A percentile compares a stretch with the other conserved stretches of the same genome.
phyloP scores from a whole-genome alignment of 1,140 invertebrate species.

The Bombus cullumanus region DNA sequence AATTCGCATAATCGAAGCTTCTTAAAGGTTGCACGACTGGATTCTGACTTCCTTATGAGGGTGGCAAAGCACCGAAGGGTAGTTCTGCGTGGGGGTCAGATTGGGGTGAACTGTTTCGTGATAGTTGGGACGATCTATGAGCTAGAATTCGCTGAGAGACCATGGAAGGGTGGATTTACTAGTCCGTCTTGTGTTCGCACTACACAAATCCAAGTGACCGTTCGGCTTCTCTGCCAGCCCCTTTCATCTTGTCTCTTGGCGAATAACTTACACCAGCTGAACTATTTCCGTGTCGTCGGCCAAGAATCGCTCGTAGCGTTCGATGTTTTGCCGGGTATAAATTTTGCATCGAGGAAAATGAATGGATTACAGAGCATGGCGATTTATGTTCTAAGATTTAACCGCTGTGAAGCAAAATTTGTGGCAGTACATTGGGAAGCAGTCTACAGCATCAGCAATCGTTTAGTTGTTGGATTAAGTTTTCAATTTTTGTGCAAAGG shows the following conservation, averaged over 20 bases:
- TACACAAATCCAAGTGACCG: constrained; percentile 82
- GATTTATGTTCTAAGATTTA: not conserved
- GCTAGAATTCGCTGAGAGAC: constrained; percentile 80
- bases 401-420: not conserved
- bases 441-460: not conserved
- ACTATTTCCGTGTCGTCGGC: constrained; percentile 54
- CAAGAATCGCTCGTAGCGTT: constrained; percentile 45
- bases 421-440: not conserved
- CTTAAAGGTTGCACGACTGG: constrained; percentile 36
- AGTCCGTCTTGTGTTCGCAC: constrained; percentile 80
- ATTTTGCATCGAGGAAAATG: not conserved
- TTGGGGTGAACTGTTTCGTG: constrained; percentile 74
- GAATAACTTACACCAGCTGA: constrained; percentile 71
- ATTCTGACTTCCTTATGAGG: constrained; percentile 62
- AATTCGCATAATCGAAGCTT: constrained; percentile 69
- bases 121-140: constrained; percentile 82
- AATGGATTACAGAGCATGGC: not conserved
- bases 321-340: constrained; percentile 30
- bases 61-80: constrained; percentile 66
- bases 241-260: constrained; percentile 58
- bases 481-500: not conserved
- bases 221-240: constrained; percentile 42
- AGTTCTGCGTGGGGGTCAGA: constrained; percentile 49
- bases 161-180: constrained; percentile 82
- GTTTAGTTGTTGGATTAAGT: not conserved